Percentiles rank a stretch among this genome's conserved stretches.
Conservation (phyloP, 2,888 invertebrate species). For the Caenorhabditis zanzibari region DNA sequence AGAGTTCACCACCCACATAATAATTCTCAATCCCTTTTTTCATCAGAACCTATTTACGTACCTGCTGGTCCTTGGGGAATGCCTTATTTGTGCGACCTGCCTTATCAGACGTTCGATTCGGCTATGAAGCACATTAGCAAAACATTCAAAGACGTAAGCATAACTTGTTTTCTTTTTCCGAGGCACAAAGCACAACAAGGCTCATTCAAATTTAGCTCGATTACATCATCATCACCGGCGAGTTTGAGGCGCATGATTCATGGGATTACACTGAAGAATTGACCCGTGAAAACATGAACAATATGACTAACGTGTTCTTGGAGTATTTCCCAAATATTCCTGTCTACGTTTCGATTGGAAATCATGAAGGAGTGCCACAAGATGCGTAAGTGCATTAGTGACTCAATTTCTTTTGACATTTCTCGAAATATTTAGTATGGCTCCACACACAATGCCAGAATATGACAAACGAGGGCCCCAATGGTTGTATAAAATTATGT, state of each 20-base stretch:
- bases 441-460: constrained; percentile 84
- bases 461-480: constrained; percentile 85
- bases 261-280: constrained; percentile 89
- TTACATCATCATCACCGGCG: constrained; percentile 93
- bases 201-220: constrained; percentile 85
- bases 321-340: constrained; percentile 89
- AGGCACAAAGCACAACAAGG: too few relatives aligned
- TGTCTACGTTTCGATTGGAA: constrained; percentile 95
- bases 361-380: constrained; percentile 96
- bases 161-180: constrained; percentile 5
- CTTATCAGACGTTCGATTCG: constrained; percentile 83
- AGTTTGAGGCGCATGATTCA: constrained; percentile 95
- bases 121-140: constrained; percentile 83
- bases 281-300: constrained; percentile 73
- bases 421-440: constrained; percentile 84
- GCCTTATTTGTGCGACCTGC: constrained; percentile 84
- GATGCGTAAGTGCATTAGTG: constrained; percentile 88
- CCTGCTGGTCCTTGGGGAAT: constrained; percentile 83
- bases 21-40: not conserved
- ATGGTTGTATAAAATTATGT: constrained; percentile 91
- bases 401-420: not conserved
- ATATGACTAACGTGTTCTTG: constrained; percentile 75
- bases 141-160: constrained; percentile 75
- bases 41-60: constrained; percentile 69
- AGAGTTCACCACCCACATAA: not conserved